A percentile compares a stretch with the other conserved stretches of the same genome.
phyloP scores from a whole-genome alignment of 2,797 vertebrate species.

The Todus mexicanus region DNA sequence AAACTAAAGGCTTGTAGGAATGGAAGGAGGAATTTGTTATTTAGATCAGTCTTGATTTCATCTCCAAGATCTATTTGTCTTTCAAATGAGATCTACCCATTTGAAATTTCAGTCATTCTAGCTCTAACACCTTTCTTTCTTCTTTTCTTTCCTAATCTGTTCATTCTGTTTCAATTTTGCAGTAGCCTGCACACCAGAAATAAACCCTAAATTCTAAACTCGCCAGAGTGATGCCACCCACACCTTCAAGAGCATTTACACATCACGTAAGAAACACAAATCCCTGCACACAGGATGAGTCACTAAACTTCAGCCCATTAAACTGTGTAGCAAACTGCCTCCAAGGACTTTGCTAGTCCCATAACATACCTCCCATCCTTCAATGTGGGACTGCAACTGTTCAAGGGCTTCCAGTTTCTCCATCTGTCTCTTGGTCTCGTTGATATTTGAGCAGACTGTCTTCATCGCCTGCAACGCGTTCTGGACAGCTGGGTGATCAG shows the following conservation, averaged over 20 bases:
- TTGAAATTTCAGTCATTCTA: not conserved
- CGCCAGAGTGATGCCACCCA: not conserved
- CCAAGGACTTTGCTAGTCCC: not conserved
- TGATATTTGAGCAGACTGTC: conserved; percentile 97
- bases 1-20: not conserved
- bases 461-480: conserved; percentile 97
- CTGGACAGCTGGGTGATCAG: conserved; percentile 91
- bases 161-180: not conserved
- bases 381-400: conserved; percentile 96
- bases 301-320: not conserved
- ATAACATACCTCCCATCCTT: conserved; percentile 95
- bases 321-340: not conserved
- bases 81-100: not conserved
- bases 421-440: conserved; percentile 99
- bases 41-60: not conserved
- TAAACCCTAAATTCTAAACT: not conserved
- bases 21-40: not conserved
- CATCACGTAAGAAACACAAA: not conserved
- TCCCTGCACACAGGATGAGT: not conserved
- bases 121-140: not conserved
- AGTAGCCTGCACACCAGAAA: not conserved
- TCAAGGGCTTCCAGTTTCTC: conserved; percentile 98
- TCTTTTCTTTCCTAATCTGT: not conserved
- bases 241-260: not conserved
- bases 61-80: not conserved